Evolutionary conservation across 2,113 vertebrate species (phyloP).

Genomic region (Centropus unirufus): DNA sequence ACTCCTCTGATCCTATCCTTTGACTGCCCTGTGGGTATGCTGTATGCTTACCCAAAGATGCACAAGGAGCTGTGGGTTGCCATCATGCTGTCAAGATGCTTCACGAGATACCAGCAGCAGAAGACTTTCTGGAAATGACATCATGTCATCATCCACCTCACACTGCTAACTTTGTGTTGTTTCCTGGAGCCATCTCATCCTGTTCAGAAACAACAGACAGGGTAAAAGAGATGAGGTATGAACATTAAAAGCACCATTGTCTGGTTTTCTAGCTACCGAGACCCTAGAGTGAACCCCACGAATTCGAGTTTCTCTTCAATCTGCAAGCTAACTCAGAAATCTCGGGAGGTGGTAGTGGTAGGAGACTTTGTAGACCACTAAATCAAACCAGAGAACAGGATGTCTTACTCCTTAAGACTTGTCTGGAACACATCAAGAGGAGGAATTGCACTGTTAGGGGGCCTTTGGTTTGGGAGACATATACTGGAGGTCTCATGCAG

Average conservation of each 20-base stretch:
- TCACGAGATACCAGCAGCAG: neutral
- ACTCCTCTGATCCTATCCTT: conserved; percentile 25
- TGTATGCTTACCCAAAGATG: conserved; percentile 10
- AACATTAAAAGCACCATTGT: conserved; percentile 17
- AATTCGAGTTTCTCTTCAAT: neutral
- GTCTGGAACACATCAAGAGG: conserved; percentile 23
- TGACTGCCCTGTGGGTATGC: conserved; percentile 35
- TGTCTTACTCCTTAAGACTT: neutral
- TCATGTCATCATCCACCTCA: conserved; percentile 3
- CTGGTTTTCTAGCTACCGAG: neutral
- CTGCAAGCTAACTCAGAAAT: conserved; percentile 13
- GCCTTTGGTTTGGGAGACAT: neutral
- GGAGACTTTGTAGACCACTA: conserved; percentile 33
- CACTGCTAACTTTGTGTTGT: conserved; percentile 19
- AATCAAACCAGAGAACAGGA: conserved; percentile 39
- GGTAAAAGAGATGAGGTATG: neutral
- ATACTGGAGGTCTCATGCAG: neutral
- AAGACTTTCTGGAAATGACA: conserved; percentile 45
- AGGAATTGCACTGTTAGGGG: neutral
- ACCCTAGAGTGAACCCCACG: neutral
- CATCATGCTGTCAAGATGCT: conserved; percentile 21
- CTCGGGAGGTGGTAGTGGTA: neutral
- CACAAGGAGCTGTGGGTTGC: conserved; percentile 49
- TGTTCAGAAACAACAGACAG: neutral
- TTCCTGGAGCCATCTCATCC: conserved; percentile 37